phyloP scores from a whole-genome alignment of 1,140 invertebrate species.

The Musca domestica region DNA sequence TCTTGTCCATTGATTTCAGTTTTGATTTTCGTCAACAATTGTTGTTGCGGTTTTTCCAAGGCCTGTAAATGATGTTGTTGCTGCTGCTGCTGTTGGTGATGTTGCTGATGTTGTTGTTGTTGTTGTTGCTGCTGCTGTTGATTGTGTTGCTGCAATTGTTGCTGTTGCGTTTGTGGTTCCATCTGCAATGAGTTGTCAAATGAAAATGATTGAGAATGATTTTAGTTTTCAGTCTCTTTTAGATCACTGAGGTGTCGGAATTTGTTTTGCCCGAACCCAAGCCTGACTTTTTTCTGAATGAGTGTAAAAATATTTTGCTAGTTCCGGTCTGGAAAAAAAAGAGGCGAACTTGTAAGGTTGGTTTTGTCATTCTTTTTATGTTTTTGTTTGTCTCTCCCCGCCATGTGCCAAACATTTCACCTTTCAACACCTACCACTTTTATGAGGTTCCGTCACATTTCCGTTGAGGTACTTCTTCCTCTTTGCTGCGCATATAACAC shows the following conservation, averaged over 20 bases:
- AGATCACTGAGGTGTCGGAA: neutral
- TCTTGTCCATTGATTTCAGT: constrained; percentile 36
- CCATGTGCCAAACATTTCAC: constrained; percentile 6
- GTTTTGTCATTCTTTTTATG: neutral
- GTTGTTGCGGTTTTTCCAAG: constrained; percentile 34
- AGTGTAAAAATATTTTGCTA: constrained; percentile 3
- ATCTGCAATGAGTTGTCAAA: constrained; percentile 48
- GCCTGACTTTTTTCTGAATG: too few relatives aligned
- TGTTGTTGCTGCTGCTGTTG: constrained; percentile 34
- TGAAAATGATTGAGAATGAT: constrained; percentile 47
- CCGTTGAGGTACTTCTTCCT: neutral
- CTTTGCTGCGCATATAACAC: too few relatives aligned
- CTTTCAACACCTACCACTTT: neutral
- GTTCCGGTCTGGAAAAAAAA: constrained; percentile 11
- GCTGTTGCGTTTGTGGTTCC: constrained; percentile 48
- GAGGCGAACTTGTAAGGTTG: neutral
- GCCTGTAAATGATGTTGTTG: constrained; percentile 38
- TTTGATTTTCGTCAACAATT: constrained; percentile 47
- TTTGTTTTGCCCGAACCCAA: neutral
- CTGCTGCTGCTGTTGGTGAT: constrained; percentile 36
- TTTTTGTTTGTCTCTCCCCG: neutral
- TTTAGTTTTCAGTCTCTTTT: neutral
- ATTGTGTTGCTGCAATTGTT: constrained; percentile 38
- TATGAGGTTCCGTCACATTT: too few relatives aligned
- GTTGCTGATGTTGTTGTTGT: neutral